Percentiles rank a stretch among this genome's conserved stretches.
phyloP scores from a whole-genome alignment of 1,140 invertebrate species.

The Drosophila kurseongensis region DNA sequence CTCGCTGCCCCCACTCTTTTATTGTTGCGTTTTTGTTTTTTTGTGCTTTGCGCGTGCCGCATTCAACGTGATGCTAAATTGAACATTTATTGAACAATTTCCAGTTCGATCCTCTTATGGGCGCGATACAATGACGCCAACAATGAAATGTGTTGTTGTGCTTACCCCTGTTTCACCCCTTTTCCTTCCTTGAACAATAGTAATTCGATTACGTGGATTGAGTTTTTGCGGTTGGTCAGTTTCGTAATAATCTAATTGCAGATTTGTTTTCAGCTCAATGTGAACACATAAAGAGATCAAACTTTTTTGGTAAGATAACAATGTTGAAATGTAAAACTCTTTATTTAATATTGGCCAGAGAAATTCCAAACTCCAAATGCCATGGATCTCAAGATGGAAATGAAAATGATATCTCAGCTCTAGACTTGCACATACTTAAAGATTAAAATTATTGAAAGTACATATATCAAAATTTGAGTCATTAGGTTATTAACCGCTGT shows the following conservation, averaged over 20 bases:
- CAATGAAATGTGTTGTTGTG: conserved; percentile 10
- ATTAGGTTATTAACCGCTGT: too few species aligned
- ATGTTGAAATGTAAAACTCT: too few species aligned
- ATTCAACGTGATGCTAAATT: conserved; percentile 52
- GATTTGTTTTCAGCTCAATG: background rate
- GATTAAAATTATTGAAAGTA: too few species aligned
- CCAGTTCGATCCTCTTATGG: conserved; percentile 67
- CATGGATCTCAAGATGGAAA: too few species aligned
- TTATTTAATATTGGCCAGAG: too few species aligned
- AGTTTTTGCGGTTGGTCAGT: conserved; percentile 34
- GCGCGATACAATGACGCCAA: conserved; percentile 24
- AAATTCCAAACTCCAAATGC: too few species aligned
- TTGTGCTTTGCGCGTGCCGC: conserved; percentile 59
- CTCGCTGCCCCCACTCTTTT: background rate
- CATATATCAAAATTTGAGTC: too few species aligned
- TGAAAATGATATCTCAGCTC: too few species aligned
- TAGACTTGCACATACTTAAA: too few species aligned
- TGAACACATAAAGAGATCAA: background rate
- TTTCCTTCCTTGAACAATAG: too few species aligned
- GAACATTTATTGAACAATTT: conserved; percentile 68
- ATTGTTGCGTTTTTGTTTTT: conserved; percentile 8
- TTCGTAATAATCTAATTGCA: conserved; percentile 12
- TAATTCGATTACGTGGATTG: conserved; percentile 4
- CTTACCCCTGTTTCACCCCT: background rate
- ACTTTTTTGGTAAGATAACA: too few species aligned